Percentiles rank a stretch among this genome's conserved stretches.
phyloP scores from a whole-genome alignment of 2,113 vertebrate species.

The Anser cygnoides region DNA sequence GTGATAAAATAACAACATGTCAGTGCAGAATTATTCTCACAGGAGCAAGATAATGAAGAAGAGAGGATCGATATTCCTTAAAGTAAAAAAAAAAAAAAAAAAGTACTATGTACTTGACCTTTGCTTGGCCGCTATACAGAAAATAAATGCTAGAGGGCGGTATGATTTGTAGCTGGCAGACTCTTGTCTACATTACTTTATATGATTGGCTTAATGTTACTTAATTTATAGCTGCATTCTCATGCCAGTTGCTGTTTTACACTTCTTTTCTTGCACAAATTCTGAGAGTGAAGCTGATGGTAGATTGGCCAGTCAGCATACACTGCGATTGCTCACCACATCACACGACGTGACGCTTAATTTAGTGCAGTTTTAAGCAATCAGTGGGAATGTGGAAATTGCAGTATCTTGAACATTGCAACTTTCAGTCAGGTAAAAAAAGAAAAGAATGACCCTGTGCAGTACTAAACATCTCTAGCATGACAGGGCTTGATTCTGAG shows the following conservation, averaged over 20 bases:
- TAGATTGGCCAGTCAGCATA: not conserved
- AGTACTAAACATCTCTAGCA: not conserved
- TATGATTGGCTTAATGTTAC: not conserved
- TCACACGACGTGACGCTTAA: not conserved
- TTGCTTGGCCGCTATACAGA: not conserved
- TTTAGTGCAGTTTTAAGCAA: not conserved
- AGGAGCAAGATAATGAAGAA: not conserved
- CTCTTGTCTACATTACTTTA: not conserved
- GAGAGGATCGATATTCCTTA: not conserved
- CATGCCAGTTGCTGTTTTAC: not conserved
- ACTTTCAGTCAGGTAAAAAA: not conserved
- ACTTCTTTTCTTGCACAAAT: not conserved
- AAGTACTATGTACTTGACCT: not conserved
- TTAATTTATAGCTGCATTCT: not conserved
- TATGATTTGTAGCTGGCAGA: not conserved
- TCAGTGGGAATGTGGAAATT: not conserved
- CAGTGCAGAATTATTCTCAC: not conserved
- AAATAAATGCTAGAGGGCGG: not conserved
- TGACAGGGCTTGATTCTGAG: not conserved
- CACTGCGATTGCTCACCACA: fast-evolving
- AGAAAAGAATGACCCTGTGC: not conserved
- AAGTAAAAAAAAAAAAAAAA: not conserved
- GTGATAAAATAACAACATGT: not conserved
- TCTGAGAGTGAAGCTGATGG: not conserved
- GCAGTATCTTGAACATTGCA: not conserved